Base-by-base conservation (phyloP, 2,888 invertebrate genomes). In the Priocnemis perturbator region DNA sequence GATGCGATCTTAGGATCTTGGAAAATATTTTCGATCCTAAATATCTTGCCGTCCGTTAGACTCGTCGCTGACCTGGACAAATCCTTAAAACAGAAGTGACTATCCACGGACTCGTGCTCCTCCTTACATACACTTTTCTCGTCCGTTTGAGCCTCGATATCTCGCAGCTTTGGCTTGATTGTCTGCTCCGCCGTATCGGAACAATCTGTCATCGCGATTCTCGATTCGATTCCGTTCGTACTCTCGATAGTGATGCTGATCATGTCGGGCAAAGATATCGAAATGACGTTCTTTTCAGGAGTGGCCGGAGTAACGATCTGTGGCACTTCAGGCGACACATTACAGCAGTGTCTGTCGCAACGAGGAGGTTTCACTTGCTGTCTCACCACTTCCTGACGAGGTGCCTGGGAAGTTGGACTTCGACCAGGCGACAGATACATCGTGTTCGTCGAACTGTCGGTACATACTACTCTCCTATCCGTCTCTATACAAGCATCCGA, bases 191-290 rank as follows among this genome's bases (percentile, higher is more conserved):
- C 2, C 5, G 23, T 9, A 23, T 73, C 76, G 11, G 44, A 19
- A 7, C 64, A 61, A 19, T 67, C 72, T 59, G 30, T 74, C 0
- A 86, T 70, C 0, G 81, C 79, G 48, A 88, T 83, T 53, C 76
- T 85, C 0, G 87, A 85, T 37, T 86, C 87, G 23, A 86, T 30
- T 7, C 68, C 59, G 26, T 76, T 83, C 0, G 83, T 60, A 2
- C 85, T 85, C 44, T 87, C 86, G 26, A 88, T 84, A 1, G 85
- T 86, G 62, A 88, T 87, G 37, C 73, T 84, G 9, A 88, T 71
- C 72, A 81, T 79, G 17, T 87, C 86, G 4, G 87, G 85, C n/a
- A 87, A 26, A 0, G 83, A 84, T 65, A 87, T 87, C 0, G 85
- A 86, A 45, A 87, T 85, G 2, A 85, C 73, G 60, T 82, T 86